Conservation (phyloP, 1,140 invertebrate species). For the Ostrea edulis region DNA sequence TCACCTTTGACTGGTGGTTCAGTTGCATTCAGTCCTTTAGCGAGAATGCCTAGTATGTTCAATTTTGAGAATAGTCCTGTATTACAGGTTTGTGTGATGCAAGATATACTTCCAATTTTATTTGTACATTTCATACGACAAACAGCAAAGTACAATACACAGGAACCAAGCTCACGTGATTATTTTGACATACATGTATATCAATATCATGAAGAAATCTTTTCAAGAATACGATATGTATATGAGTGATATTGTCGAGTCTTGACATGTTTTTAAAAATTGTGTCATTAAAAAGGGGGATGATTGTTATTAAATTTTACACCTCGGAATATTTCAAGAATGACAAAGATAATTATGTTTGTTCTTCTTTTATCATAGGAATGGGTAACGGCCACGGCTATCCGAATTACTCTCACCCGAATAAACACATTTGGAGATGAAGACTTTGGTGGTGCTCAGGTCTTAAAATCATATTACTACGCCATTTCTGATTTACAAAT, state of each 20-base stretch:
- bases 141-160: too few relatives aligned
- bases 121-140: too few relatives aligned
- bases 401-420: slow-evolving; percentile 92
- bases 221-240: neutral
- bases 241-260: neutral
- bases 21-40: slow-evolving; percentile 96
- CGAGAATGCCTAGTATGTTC: slow-evolving; percentile 94
- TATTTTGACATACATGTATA: too few relatives aligned
- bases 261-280: neutral
- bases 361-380: slow-evolving; percentile 83
- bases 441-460: slow-evolving; percentile 94
- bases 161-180: too few relatives aligned
- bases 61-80: slow-evolving; percentile 93
- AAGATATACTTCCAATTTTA: too few relatives aligned
- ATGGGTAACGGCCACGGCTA: slow-evolving; percentile 98
- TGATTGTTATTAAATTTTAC: too few relatives aligned
- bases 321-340: too few relatives aligned
- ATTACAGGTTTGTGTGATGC: slow-evolving; percentile 86
- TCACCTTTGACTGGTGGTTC: slow-evolving; percentile 96
- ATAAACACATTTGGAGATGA: slow-evolving; percentile 99
- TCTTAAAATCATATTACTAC: slow-evolving; percentile 98
- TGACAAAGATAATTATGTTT: too few relatives aligned
- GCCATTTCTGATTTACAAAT: slow-evolving; percentile 97
- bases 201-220: too few relatives aligned
- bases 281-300: neutral